Evolutionary conservation across 2,797 vertebrate species (phyloP).

Genomic region (Chromis chromis): DNA sequence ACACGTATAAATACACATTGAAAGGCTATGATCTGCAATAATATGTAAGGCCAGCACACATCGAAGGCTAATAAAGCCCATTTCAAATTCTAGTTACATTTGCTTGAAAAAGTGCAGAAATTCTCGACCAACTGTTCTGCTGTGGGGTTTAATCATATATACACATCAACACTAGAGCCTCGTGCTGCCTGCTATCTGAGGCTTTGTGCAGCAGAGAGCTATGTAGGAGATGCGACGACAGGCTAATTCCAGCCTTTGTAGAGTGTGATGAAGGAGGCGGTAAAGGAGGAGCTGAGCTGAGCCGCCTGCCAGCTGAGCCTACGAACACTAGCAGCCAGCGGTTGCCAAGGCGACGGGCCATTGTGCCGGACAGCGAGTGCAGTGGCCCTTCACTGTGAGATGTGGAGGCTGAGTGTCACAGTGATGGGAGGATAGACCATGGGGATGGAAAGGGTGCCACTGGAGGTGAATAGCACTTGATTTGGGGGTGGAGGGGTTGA

Average conservation of each 20-base stretch:
- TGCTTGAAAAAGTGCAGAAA: conserved; percentile 19
- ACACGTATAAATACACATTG: conserved; percentile 64
- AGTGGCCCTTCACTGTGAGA: conserved; percentile 63
- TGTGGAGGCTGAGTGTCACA: conserved; percentile 62
- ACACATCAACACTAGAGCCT: conserved; percentile 24
- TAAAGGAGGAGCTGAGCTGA: conserved; percentile 71
- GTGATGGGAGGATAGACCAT: conserved; percentile 44
- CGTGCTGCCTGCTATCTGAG: conserved; percentile 42
- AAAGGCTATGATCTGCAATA: conserved; percentile 52
- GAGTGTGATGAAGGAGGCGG: conserved; percentile 76
- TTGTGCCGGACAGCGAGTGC: conserved; percentile 74
- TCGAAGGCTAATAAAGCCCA: conserved; percentile 8
- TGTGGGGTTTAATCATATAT: conserved; percentile 26
- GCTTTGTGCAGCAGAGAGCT: conserved; percentile 65
- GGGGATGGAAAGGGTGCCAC: conserved; percentile 63
- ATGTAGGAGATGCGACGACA: conserved; percentile 68
- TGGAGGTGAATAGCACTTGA: conserved; percentile 63
- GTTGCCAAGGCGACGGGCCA: conserved; percentile 80
- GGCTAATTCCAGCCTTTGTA: conserved; percentile 79
- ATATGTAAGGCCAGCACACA: conserved; percentile 45
- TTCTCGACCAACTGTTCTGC: conserved; percentile 12
- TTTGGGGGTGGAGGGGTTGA: conserved; percentile 31
- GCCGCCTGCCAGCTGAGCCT: conserved; percentile 82
- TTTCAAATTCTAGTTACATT: conserved; percentile 27
- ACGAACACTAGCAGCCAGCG: conserved; percentile 75